Evolutionary conservation across 2,113 vertebrate genomes (phyloP).

Genomic region (Microtus richardsoni): DNA sequence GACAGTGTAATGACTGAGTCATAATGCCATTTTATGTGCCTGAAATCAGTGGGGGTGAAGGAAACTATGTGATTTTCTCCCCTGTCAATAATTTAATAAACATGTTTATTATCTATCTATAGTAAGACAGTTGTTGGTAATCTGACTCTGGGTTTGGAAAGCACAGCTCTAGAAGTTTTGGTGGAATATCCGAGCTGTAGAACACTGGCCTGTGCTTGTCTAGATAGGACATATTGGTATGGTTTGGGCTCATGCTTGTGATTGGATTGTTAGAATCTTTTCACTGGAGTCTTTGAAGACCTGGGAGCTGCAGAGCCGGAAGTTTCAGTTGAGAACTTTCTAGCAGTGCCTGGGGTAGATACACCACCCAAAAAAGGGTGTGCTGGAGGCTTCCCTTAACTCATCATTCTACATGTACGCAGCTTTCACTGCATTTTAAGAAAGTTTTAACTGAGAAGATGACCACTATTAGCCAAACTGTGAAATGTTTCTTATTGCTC

Average conservation of each 20-base stretch:
- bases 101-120: neutral
- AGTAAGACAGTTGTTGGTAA: slow-evolving; percentile 14
- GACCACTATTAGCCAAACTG: slow-evolving; percentile 33
- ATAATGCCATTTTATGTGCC: slow-evolving; percentile 34
- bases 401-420: neutral
- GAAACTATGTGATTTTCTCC: neutral
- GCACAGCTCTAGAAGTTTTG: neutral
- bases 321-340: slow-evolving; percentile 40
- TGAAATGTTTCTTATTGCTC: slow-evolving; percentile 16
- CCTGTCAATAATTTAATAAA: slow-evolving; percentile 26
- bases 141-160: slow-evolving; percentile 36
- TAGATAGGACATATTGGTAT: neutral
- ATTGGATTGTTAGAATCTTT: slow-evolving; percentile 6
- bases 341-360: slow-evolving; percentile 23
- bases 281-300: slow-evolving; percentile 34
- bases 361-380: neutral
- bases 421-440: slow-evolving; percentile 36
- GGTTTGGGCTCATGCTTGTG: slow-evolving; percentile 1
- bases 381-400: slow-evolving; percentile 14
- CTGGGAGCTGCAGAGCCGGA: neutral
- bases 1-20: neutral
- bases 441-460: slow-evolving; percentile 19
- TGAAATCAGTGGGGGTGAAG: neutral
- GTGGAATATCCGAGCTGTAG: neutral
- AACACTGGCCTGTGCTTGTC: slow-evolving; percentile 9